phyloP scores from a whole-genome alignment of 2,113 vertebrate species.

The Rhinoderma darwinii region DNA sequence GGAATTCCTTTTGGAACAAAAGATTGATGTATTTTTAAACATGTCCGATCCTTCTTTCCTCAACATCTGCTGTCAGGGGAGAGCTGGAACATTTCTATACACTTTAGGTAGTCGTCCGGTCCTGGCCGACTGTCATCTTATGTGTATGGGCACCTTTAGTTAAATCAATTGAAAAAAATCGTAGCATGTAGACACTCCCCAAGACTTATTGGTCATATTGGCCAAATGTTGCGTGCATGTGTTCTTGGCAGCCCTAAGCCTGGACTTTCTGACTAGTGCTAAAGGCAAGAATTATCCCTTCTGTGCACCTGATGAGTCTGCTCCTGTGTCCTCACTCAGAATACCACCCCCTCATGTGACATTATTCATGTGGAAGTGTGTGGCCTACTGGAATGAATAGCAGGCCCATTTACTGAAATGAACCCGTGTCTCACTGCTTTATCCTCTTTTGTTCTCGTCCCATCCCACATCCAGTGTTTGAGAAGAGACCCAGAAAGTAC shows the following conservation, averaged over 20 bases:
- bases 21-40: no score
- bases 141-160: no score
- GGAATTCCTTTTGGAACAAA: no score
- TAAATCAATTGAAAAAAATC: no score
- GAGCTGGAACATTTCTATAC: no score
- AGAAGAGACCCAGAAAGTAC: neutral
- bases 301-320: neutral
- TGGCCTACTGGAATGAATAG: neutral
- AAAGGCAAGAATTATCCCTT: neutral
- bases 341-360: neutral
- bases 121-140: no score
- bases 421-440: no score
- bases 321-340: neutral
- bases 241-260: neutral
- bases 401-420: neutral
- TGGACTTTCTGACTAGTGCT: no score
- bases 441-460: neutral
- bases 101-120: no score
- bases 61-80: no score
- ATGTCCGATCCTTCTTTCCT: no score
- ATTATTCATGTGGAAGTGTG: neutral
- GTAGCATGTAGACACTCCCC: neutral
- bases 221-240: neutral
- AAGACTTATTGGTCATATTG: neutral
- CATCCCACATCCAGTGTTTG: neutral